These are phyloP conservation scores for Glaucomys volans DNA, from an alignment of 2,113 vertebrate species.

Conservation along the genomic window DNA sequence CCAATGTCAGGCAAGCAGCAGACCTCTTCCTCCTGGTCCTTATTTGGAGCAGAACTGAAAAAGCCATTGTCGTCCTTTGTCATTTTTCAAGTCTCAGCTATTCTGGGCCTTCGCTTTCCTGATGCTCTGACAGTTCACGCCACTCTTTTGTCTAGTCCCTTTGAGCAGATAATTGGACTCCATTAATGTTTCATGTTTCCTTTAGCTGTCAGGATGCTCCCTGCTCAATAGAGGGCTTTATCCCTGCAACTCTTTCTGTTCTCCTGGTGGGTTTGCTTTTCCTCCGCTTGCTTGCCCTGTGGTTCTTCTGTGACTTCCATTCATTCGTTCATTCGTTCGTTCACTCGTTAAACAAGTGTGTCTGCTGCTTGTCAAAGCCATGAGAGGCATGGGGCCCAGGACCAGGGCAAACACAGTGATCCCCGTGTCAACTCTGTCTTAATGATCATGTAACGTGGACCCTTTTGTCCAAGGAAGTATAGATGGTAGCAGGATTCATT, in stretches of 20 bases:
- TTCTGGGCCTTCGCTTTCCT: neutral
- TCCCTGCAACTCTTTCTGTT: neutral
- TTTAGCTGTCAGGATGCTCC: neutral
- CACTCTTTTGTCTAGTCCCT: constrained; percentile 39
- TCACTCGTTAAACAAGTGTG: neutral
- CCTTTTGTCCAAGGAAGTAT: neutral
- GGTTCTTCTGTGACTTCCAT: neutral
- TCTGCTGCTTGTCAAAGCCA: neutral
- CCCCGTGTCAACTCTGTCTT: neutral
- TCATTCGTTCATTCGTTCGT: neutral
- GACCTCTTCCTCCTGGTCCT: neutral
- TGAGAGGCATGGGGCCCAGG: neutral
- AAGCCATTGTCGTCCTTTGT: neutral
- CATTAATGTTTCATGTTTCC: neutral
- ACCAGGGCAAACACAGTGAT: neutral
- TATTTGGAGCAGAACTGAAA: neutral
- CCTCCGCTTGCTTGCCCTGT: neutral
- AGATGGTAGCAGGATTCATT: neutral
- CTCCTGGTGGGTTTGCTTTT: neutral
- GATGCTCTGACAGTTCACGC: neutral
- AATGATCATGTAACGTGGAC: fast-evolving
- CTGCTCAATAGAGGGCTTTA: neutral
- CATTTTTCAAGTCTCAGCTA: neutral
- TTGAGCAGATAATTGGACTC: neutral
- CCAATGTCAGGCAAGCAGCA: neutral